Evolutionary conservation across 2,888 invertebrate species (phyloP), one percentile per base, ranked within the genome.

Genomic region (Lacanobia wlatinum): DNA sequence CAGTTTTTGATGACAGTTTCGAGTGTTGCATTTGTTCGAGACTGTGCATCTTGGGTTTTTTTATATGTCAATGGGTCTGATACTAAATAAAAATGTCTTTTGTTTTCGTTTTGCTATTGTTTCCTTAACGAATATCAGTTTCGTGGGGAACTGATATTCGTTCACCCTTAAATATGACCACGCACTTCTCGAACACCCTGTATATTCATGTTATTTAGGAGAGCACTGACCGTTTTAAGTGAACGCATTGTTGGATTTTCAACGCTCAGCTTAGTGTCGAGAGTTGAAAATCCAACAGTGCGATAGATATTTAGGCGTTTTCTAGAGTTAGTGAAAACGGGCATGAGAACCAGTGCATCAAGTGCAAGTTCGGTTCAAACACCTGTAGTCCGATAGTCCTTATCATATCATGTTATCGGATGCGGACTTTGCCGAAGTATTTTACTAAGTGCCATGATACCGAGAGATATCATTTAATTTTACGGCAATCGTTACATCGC

Each of bases 321-420:
- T 8, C 40, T 59, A 8, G n/a, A 21, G 14, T 40, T 40, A 21
- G 40, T 18, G 34, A 10, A 56, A n/a, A 18, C 6, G 5, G 56
- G 18, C 9, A 56, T 34, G 34, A 76, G 64, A 64, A 79, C 69
- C 74, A 85, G 91, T 91, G 80, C 90, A 82, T 70, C 87, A 48
- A 83, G 93, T 93, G 82, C 92, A 86, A 81, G 79, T 82, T 90
- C 59, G 77, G 93, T 91, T 81, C 92, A 87, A 87, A 90, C 93
- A 93, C 92, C 92, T 93, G 92, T 90, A 84, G 62, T 52, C 76
- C 52, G 84, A 87, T 82, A 85, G 74, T 53, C 61, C 70, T 86
- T 87, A 85, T 86, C 87, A 67, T 82, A 65, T 66, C 76, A 21
- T 1, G 34, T 21, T 89, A 87, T 87, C 87, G 66, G 56, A 63